Percentiles rank a stretch among this genome's conserved stretches.
phyloP scores from a whole-genome alignment of 2,113 vertebrate species.

The Zeus faber region DNA sequence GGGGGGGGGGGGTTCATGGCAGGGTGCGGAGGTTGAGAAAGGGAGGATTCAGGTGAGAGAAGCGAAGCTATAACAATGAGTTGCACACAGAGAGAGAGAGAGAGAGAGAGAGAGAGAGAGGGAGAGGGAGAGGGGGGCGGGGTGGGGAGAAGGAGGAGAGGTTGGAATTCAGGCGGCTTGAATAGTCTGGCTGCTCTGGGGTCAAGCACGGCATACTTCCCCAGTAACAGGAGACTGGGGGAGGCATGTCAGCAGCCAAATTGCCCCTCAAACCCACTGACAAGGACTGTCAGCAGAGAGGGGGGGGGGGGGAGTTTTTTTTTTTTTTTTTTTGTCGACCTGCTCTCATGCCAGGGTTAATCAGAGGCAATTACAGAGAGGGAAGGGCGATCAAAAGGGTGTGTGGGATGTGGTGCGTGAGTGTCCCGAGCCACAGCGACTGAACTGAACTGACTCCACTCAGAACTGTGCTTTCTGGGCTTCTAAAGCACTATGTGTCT shows the following conservation, averaged over 20 bases:
- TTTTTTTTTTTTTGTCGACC: too few relatives aligned
- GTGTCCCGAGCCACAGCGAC: slow-evolving; percentile 40
- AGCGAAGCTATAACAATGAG: slow-evolving; percentile 5
- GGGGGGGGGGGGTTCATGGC: neutral
- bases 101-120: slow-evolving; percentile 21
- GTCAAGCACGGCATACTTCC: slow-evolving; percentile 56
- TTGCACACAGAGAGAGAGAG: slow-evolving; percentile 18
- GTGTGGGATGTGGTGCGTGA: neutral
- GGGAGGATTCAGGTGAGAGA: neutral
- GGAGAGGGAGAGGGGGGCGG: slow-evolving; percentile 5
- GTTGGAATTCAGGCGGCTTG: slow-evolving; percentile 50
- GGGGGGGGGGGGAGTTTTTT: slow-evolving; percentile 46
- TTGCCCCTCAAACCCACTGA: slow-evolving; percentile 71
- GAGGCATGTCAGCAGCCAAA: slow-evolving; percentile 70
- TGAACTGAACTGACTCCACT: slow-evolving; percentile 17
- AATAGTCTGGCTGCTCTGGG: slow-evolving; percentile 40
- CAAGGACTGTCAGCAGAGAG: slow-evolving; percentile 68
- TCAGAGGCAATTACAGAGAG: slow-evolving; percentile 66
- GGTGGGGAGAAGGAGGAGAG: too few relatives aligned
- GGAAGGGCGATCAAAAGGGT: slow-evolving; percentile 64
- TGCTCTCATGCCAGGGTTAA: slow-evolving; percentile 64
- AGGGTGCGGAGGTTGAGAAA: neutral
- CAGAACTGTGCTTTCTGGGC: neutral
- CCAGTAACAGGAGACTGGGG: slow-evolving; percentile 65
- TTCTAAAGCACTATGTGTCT: neutral